Conservation (phyloP, 2,113 vertebrate genomes). For the Neolamprologus devosi region DNA sequence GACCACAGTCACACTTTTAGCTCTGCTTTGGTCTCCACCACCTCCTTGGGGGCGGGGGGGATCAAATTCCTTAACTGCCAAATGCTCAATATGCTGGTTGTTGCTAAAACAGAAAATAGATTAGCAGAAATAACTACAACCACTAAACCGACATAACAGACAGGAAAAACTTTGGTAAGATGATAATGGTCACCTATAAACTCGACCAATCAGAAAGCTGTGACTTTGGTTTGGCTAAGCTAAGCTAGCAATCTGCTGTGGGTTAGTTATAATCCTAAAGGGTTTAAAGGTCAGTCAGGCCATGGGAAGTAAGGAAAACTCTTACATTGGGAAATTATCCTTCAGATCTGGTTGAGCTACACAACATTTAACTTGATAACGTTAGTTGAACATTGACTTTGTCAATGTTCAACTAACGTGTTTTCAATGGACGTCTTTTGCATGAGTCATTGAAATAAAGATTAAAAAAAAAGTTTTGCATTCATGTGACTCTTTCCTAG, state of each 20-base stretch:
- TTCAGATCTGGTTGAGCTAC: neutral
- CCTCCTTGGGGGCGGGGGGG: accelerated
- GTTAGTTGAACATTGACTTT: neutral
- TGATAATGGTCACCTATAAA: neutral
- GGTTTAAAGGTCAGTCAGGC: neutral
- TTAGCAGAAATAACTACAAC: accelerated
- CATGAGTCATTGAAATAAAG: neutral
- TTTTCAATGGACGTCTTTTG: neutral
- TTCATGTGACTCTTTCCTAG: neutral
- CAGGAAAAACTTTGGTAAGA: neutral
- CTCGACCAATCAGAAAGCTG: neutral
- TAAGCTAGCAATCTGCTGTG: neutral
- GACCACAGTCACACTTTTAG: neutral
- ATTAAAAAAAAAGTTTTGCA: neutral
- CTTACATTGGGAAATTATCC: neutral
- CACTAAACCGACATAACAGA: neutral
- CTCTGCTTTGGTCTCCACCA: neutral
- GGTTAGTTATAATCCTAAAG: neutral
- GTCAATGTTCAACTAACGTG: neutral
- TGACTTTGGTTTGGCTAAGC: no score
- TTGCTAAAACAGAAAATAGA: neutral
- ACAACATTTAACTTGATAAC: neutral
- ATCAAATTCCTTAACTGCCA: neutral
- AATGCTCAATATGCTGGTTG: neutral
- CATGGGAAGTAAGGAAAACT: slow-evolving; percentile 8